phyloP scores from a whole-genome alignment of 2,113 vertebrate species.

The Gymnobelideus leadbeateri region DNA sequence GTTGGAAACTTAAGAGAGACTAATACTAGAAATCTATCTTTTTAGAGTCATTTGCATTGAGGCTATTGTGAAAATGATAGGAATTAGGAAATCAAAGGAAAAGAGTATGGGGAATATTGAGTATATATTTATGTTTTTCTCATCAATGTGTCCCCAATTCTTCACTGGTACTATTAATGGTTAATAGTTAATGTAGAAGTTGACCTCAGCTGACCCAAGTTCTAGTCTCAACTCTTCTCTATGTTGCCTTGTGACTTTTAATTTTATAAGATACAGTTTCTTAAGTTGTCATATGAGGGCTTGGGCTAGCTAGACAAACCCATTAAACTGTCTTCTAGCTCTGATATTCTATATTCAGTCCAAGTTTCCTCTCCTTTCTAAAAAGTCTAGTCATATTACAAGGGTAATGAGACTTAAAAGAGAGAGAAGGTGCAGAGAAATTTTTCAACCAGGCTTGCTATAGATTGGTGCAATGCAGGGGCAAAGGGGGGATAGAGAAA shows the following conservation, averaged over 20 bases:
- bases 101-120: not conserved
- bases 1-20: not conserved
- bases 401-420: not conserved
- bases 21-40: not conserved
- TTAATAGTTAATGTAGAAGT: not conserved
- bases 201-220: not conserved
- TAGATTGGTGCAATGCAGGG: not conserved
- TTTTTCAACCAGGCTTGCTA: slow-evolving; percentile 12
- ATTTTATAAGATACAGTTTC: not conserved
- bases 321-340: not conserved
- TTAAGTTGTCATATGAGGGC: not conserved
- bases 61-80: not conserved
- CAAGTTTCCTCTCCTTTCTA: not conserved
- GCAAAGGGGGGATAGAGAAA: slow-evolving; percentile 30
- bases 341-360: not conserved
- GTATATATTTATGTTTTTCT: not conserved
- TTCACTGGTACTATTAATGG: not conserved
- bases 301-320: not conserved
- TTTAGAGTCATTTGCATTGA: too few relatives aligned
- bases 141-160: not conserved
- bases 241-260: not conserved
- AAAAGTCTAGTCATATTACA: not conserved
- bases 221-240: not conserved
- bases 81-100: not conserved
- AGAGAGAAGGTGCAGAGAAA: not conserved